Conservation (phyloP, 2,113 vertebrate genomes). For the Sphyrna mokarran region DNA sequence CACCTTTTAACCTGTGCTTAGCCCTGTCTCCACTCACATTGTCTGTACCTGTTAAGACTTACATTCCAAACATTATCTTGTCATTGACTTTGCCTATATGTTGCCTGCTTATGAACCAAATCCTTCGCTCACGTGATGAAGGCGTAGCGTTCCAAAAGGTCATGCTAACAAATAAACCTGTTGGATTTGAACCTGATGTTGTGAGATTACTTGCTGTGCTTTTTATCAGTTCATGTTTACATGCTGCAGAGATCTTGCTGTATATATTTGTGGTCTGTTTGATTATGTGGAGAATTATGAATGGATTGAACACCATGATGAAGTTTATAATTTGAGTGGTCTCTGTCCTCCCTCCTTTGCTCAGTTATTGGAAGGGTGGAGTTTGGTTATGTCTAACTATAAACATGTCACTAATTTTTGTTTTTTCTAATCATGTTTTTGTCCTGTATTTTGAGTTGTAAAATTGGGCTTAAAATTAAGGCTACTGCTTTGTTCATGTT, state of each 20-base stretch:
- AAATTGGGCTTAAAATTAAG: not conserved
- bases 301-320: not conserved
- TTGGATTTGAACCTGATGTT: too few species aligned
- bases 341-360: not conserved
- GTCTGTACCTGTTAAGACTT: too few species aligned
- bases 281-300: not conserved
- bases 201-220: too few species aligned
- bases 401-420: not conserved
- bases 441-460: not conserved
- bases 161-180: too few species aligned
- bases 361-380: not conserved
- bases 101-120: too few species aligned
- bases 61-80: too few species aligned
- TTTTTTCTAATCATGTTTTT: not conserved
- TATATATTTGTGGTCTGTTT: not conserved
- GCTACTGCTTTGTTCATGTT: not conserved
- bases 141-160: too few species aligned
- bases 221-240: too few species aligned
- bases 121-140: too few species aligned
- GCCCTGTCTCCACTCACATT: too few species aligned
- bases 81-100: too few species aligned
- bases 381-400: not conserved
- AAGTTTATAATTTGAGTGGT: not conserved
- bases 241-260: not conserved
- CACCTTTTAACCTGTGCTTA: too few species aligned